Evolutionary conservation across 1,140 invertebrate genomes (phyloP), one percentile per base, ranked within the genome.

Genomic region (Caenorhabditis remanei): DNA sequence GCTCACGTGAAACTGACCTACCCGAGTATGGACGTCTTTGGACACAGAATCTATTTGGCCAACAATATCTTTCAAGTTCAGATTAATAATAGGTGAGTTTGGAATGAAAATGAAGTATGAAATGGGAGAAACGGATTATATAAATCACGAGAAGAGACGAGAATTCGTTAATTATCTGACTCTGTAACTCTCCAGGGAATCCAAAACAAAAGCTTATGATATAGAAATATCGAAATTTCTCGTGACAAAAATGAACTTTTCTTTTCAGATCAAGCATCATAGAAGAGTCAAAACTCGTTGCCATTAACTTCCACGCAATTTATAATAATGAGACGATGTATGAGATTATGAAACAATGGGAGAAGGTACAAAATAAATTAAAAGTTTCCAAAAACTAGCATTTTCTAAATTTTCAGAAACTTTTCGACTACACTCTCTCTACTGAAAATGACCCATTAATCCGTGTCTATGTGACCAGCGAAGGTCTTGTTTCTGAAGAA

Each of bases 221-320:
- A 32, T 32, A 32, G 32, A 32, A 32, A 32, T 32, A 32, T 7
- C 4, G 21, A 65, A n/a, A 65, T 41, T n/a, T 65, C 32, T 32
- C 32, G 32, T 32, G 32, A 32, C 32, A 32, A 32, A 32, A 65
- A n/a, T 82, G 9, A 50, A 32, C 24, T 85, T 58, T 58, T 56
- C 6, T 67, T 24, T 91, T 85, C 19, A 91, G 92, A 50, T 92
- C 91, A 11, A 88, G 90, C 55, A 61, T 90, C n/a, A 86, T 92
- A n/a, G 92, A 92, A 65, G 87, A 87, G 4, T 88, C 89, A 46
- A 86, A 85, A 21, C 83, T 92, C 11, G 89, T 92, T 55, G 87
- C 92, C 19, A 92, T 92, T 55, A 92, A 92, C 75, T 92, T 92
- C 63, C 91, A 92, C 75, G 92, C 91, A 24, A 92, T 92, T 71